Evolutionary conservation across 2,113 vertebrate species (phyloP), one percentile per base, ranked within the genome.

Genomic region (Panurus biarmicus): DNA sequence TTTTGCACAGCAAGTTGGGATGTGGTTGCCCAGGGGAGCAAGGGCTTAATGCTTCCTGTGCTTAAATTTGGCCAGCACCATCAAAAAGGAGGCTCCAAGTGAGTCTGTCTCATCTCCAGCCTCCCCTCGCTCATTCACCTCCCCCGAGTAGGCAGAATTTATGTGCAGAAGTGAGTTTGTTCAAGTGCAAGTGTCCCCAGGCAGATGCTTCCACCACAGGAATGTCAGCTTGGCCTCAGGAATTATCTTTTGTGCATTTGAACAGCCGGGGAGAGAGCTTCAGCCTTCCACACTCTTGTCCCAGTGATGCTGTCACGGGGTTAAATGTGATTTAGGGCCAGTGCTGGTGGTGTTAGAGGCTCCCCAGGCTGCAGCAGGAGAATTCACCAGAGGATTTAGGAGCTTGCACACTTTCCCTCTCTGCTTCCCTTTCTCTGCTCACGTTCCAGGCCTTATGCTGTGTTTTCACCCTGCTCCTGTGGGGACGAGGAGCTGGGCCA

Each of bases 151-250:
- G 47, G 35, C 61, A n/a, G 29, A 25, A 28, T 62, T 91, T 23
- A 4, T 25, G 66, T 28, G 67, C 54, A 73, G 66, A 78, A 50
- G 22, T 15, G 81, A 44, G 66, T 64, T 79, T 87, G 47, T 58
- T 70, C 38, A 26, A 83, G 54, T 33, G 5, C 7, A 14, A 48
- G 64, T 60, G 71, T 66, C 87, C 53, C 38, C 29, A 57, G 58
- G 73, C 80, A 72, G 84, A 91, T 82, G 57, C 12, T 82, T 65
- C 84, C 62, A 92, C 80, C 86, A 5, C 73, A 90, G 86, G 84
- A 94, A 87, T 78, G 73, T 79, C 84, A 82, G 1, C 45, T 23
- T 75, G 86, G 77, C 89, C 80, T 48, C 80, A 12, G 53, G 50
- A 85, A 89, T 45, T 40, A 2, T 36, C 35, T 61, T 80, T 42